Percentiles rank a stretch among this genome's conserved stretches.
These are phyloP conservation scores for Entelurus aequoreus DNA, from an alignment of 2,113 vertebrate species.

Conservation along the genomic window DNA sequence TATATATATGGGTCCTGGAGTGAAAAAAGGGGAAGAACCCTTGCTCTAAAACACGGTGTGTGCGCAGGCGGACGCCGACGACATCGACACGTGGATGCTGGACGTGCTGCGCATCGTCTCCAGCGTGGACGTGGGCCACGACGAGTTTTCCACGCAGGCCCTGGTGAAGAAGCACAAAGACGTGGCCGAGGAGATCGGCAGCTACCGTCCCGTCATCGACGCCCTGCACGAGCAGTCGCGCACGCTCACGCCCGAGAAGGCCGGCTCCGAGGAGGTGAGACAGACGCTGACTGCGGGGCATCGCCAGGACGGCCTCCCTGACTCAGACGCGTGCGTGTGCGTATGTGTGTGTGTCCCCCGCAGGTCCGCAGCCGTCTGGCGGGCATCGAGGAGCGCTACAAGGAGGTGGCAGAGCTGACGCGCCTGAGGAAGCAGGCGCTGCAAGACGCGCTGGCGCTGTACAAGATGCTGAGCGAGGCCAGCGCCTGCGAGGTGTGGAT, in stretches of 20 bases:
- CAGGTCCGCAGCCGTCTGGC: slow-evolving; percentile 73
- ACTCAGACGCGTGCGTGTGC: too few relatives aligned
- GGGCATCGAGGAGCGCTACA: slow-evolving; percentile 93
- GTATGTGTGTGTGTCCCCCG: too few relatives aligned
- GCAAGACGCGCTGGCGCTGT: slow-evolving; percentile 92
- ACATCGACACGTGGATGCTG: slow-evolving; percentile 95
- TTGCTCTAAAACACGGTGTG: background rate
- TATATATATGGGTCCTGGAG: too few relatives aligned
- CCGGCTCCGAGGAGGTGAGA: slow-evolving; percentile 74
- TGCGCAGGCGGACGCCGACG: slow-evolving; percentile 82
- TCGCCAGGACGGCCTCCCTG: too few relatives aligned
- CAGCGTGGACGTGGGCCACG: slow-evolving; percentile 90
- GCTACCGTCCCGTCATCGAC: slow-evolving; percentile 88
- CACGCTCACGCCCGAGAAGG: slow-evolving; percentile 77
- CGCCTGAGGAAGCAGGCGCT: slow-evolving; percentile 90
- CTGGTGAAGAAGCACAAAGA: slow-evolving; percentile 98
- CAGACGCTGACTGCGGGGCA: too few relatives aligned
- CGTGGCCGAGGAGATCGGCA: slow-evolving; percentile 88
- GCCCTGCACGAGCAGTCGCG: slow-evolving; percentile 85
- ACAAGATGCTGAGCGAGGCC: slow-evolving; percentile 94
- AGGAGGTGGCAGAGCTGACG: slow-evolving; percentile 89
- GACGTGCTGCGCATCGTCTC: slow-evolving; percentile 95
- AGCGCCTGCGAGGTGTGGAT: slow-evolving; percentile 94
- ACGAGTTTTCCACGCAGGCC: slow-evolving; percentile 95
- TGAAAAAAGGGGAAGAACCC: background rate